Evolutionary conservation across 2,888 invertebrate genomes (phyloP), one percentile per base, ranked within the genome.

Genomic region (Carcina quercana): DNA sequence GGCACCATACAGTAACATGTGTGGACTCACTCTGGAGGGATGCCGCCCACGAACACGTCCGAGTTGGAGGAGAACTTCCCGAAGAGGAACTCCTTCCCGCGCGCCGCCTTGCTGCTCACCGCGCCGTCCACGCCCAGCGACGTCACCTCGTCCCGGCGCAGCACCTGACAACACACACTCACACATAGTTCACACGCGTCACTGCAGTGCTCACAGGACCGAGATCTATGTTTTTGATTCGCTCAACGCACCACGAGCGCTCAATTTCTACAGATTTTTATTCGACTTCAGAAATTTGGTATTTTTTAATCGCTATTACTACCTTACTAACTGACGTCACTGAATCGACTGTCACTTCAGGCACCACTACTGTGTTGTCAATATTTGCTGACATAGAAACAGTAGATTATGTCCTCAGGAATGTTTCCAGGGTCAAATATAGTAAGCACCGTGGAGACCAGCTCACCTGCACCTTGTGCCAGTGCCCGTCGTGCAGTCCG

Each of bases 1-100:
- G n/a, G n/a, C n/a, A n/a, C n/a, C n/a, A n/a, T 10, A n/a, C 22
- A 2, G 10, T 10, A 13, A 29, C 24, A 13, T 8, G 17, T 15
- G 13, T 3, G 45, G 61, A 86, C 86, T 85, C 58, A 87, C 91
- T 93, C 94, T 40, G 91, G 89, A 42, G 97, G 97, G 87, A 98
- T 92, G 15, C 98, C 98, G n/a, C 98, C 98, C 43, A 98, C 90
- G 80, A 95, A 98, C 37, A 98, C 95, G 72, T 95, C 95, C 15
- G 96, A 95, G 76, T 96, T 96, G 42, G 92, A 91, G 40, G 88
- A 87, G 61, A 94, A 89, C 62, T 93, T 91, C 15, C 96, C 96
- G 73, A 96, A 96, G 53, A 89, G 89, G 64, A 94, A 95, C 74
- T 96, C 95, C 58, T 94, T 92, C 45, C 96, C 95, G 25, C 93